These are phyloP conservation scores for Hydrolagus affinis DNA, from an alignment of 2,113 vertebrate species.

Conservation along the genomic window DNA sequence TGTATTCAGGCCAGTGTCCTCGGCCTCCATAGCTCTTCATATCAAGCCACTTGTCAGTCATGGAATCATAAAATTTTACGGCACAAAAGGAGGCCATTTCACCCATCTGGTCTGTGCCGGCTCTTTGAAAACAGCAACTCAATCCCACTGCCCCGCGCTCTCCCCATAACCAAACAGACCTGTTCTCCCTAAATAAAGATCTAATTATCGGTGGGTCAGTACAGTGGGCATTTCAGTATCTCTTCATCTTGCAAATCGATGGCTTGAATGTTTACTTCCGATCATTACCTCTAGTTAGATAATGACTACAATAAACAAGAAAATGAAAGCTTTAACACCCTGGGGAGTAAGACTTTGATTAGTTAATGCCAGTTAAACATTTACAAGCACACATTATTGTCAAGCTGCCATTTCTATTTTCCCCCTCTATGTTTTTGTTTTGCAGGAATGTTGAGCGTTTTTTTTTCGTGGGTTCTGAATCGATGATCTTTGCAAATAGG, in stretches of 20 bases:
- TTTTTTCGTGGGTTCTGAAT: background rate
- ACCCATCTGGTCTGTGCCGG: too few species aligned
- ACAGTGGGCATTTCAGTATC: background rate
- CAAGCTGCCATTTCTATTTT: background rate
- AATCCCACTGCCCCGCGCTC: too few species aligned
- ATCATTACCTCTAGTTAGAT: constrained; percentile 12
- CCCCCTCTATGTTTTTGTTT: background rate
- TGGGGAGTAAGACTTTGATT: background rate
- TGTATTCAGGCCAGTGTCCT: background rate
- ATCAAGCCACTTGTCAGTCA: background rate
- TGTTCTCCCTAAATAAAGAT: too few species aligned
- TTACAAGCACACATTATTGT: background rate
- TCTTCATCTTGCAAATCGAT: constrained; percentile 14
- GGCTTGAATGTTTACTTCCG: background rate
- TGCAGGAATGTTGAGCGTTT: background rate
- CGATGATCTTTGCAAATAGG: background rate
- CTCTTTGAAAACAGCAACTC: too few species aligned
- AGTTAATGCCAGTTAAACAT: constrained; percentile 10
- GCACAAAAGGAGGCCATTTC: too few species aligned
- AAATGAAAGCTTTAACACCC: background rate
- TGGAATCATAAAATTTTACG: too few species aligned
- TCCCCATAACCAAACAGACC: too few species aligned
- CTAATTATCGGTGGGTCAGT: too few species aligned
- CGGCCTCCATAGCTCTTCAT: background rate
- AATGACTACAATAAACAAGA: constrained; percentile 12